These are phyloP conservation scores for Bothrops jararaca DNA, from an alignment of 2,113 vertebrate genomes.

Conservation along the genomic window DNA sequence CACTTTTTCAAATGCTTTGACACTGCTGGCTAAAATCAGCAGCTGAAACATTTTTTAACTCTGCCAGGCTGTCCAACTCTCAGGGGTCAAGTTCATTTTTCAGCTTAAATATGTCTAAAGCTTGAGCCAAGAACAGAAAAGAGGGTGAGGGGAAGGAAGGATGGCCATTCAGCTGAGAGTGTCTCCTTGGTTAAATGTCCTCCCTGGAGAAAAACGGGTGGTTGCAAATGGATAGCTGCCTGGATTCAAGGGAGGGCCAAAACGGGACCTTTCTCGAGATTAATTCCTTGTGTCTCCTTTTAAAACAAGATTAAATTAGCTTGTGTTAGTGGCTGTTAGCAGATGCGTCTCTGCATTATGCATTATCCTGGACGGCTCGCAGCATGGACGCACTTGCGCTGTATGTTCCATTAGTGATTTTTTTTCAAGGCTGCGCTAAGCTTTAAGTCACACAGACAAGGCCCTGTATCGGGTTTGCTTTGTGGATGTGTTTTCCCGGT, in stretches of 20 bases:
- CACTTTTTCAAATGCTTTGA: constrained; percentile 6
- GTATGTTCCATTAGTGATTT: constrained; percentile 74
- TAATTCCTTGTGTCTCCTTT: constrained; percentile 69
- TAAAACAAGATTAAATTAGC: constrained; percentile 69
- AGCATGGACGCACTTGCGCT: constrained; percentile 64
- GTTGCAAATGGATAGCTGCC: constrained; percentile 48
- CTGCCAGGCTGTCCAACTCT: not conserved
- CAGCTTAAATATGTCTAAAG: constrained; percentile 54
- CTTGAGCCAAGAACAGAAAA: constrained; percentile 37
- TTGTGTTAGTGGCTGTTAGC: constrained; percentile 66
- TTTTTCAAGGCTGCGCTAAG: constrained; percentile 70
- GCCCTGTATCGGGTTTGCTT: constrained; percentile 64
- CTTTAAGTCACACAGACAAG: constrained; percentile 73
- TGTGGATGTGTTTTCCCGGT: constrained; percentile 67
- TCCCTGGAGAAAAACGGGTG: not conserved
- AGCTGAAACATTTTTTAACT: constrained; percentile 47
- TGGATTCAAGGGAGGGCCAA: constrained; percentile 57
- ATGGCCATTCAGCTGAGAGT: constrained; percentile 47
- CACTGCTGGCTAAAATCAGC: constrained; percentile 1
- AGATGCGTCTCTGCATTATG: constrained; percentile 74
- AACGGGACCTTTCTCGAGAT: constrained; percentile 69
- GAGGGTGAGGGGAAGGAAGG: constrained; percentile 5
- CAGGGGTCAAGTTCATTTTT: constrained; percentile 51
- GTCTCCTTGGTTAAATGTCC: constrained; percentile 26
- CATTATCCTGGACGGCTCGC: constrained; percentile 68